These are phyloP conservation scores for Vandiemenella viatica DNA, from an alignment of 2,888 invertebrate species.

Conservation along the genomic window DNA sequence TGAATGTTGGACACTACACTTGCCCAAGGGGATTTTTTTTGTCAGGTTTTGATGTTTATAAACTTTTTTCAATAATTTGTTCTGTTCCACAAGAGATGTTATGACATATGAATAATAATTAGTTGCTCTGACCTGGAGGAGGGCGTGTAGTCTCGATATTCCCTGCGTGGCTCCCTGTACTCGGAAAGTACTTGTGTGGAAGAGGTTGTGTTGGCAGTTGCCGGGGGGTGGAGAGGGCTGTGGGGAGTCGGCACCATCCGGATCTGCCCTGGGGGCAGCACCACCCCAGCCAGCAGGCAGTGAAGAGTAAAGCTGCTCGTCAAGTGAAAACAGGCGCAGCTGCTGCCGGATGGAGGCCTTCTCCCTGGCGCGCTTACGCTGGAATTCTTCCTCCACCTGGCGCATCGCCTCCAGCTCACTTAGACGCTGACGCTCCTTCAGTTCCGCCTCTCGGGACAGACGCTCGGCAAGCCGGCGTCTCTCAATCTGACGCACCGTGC, in stretches of 20 bases:
- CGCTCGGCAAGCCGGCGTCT: conserved; percentile 56
- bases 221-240: conserved; percentile 26
- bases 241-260: conserved; percentile 48
- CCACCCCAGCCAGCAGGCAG: conserved; percentile 34
- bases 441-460: conserved; percentile 58
- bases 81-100: too few species aligned
- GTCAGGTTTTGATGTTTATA: too few species aligned
- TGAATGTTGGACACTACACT: too few species aligned
- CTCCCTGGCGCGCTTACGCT: conserved; percentile 55
- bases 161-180: conserved; percentile 35
- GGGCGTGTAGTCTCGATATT: conserved; percentile 35
- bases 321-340: conserved; percentile 51
- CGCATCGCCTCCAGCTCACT: conserved; percentile 70
- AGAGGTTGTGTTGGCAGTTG: conserved; percentile 18
- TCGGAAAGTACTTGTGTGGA: conserved; percentile 39
- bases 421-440: conserved; percentile 56
- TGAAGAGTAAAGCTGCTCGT: conserved; percentile 38
- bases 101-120: neutral
- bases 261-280: conserved; percentile 38
- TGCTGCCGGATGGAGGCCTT: conserved; percentile 50
- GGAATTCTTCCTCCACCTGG: conserved; percentile 75
- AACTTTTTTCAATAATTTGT: too few species aligned
- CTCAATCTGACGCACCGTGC: conserved; percentile 68
- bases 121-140: conserved; percentile 4
- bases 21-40: too few species aligned